phyloP scores from a whole-genome alignment of 2,888 invertebrate genomes.

The Dasypogon diadema region DNA sequence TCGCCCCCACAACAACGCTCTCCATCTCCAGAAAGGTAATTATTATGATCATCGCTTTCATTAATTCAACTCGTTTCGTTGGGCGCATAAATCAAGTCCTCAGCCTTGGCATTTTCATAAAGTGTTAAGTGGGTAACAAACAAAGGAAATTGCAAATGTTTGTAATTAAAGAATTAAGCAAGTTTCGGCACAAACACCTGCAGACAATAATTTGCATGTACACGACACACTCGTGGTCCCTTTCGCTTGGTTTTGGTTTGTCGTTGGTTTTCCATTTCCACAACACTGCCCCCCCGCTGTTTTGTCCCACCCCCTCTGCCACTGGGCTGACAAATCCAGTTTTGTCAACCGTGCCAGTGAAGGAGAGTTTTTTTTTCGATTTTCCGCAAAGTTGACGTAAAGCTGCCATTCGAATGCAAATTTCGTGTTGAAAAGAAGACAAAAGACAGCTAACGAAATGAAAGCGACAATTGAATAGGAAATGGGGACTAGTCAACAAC shows the following conservation, averaged over 20 bases:
- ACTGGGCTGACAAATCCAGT: conserved; percentile 5
- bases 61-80: conserved; percentile 48
- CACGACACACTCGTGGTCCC: conserved; percentile 40
- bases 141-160: conserved; percentile 47
- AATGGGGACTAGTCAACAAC: conserved; percentile 10
- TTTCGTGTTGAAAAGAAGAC: conserved; percentile 35
- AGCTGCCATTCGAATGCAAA: conserved; percentile 49
- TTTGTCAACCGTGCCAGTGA: not conserved
- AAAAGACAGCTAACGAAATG: conserved; percentile 32
- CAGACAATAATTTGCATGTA: conserved; percentile 52
- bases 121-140: conserved; percentile 43
- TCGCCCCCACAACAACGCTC: not conserved
- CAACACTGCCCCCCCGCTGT: too few species aligned
- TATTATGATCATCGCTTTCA: conserved; percentile 47
- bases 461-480: conserved; percentile 39
- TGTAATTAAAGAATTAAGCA: conserved; percentile 52
- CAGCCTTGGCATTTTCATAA: conserved; percentile 28
- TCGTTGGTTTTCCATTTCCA: not conserved
- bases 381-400: conserved; percentile 45
- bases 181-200: conserved; percentile 49
- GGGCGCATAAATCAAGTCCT: conserved; percentile 46
- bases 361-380: conserved; percentile 29
- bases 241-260: not conserved
- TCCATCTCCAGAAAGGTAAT: conserved; percentile 12
- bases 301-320: not conserved